Conservation (phyloP, 2,797 vertebrate species). For the Pangasius larnaudii region DNA sequence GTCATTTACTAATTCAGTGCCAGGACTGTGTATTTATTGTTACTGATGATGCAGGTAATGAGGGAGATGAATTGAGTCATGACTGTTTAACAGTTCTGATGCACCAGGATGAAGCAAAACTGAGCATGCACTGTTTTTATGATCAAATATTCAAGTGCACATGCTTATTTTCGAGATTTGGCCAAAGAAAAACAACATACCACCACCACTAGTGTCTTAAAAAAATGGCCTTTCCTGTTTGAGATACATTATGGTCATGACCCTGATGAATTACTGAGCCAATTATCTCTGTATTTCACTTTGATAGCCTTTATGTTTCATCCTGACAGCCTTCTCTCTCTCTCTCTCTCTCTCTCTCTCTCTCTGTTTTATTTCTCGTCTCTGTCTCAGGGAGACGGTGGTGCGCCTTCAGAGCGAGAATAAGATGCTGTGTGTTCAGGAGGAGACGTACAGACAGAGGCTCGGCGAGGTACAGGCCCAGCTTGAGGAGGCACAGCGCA, state of each 20-base stretch:
- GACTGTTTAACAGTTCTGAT: neutral
- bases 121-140: neutral
- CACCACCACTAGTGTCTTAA: neutral
- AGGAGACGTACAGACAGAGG: slow-evolving; percentile 79
- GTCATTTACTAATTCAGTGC: neutral
- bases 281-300: neutral
- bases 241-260: neutral
- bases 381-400: slow-evolving; percentile 87
- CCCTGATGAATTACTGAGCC: neutral
- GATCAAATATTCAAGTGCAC: neutral
- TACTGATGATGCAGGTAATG: neutral
- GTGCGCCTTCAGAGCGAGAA: slow-evolving; percentile 87
- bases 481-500: slow-evolving; percentile 85
- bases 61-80: neutral
- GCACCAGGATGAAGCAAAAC: neutral
- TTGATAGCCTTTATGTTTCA: neutral
- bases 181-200: neutral
- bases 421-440: slow-evolving; percentile 86
- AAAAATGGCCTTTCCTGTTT: neutral
- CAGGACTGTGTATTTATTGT: neutral
- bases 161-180: neutral
- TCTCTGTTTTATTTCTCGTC: no score
- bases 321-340: neutral
- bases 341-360: neutral
- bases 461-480: slow-evolving; percentile 77